Evolutionary conservation across 2,888 invertebrate species (phyloP), one percentile per base, ranked within the genome.

Genomic region (Nudaria mundana): DNA sequence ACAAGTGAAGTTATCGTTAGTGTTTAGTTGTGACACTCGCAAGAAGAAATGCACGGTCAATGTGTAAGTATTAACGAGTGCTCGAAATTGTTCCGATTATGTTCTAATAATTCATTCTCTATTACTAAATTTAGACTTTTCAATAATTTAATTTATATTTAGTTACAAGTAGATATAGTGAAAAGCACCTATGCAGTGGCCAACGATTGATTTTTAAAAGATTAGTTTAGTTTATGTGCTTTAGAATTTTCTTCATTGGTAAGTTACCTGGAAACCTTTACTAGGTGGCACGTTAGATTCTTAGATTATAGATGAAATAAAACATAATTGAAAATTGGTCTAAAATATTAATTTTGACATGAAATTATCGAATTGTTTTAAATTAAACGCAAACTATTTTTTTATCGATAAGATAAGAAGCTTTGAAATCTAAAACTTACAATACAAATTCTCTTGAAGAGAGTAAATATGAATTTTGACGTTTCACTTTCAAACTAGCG

Each of bases 21-120:
- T 71, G 71, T 57, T 73, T 74, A 80, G 78, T 76, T 75, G 75
- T 72, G 71, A 79, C 69, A 76, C 79, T 74, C 79, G 76, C 74
- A 74, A 80, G 85, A 81, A 83, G 80, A 77, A 79, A 78, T 80
- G 76, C 75, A 81, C 83, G 83, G 85, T 72, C 79, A 81, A 81
- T 83, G 87, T 88, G 87, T 88, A 78, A 82, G 80, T 81, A 80
- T 86, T 88, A 88, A 88, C 87, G 78, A 88, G 87, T 88, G 87
- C 87, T 86, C 74, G 72, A 84, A 84, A 81, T 81, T 82, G 78
- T 75, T 81, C 77, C 82, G 81, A 81, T 78, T 85, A 84, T 75
- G 81, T 71, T 78, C 85, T 86, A 87, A 79, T 85, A 85, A 85
- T 86, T 86, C 85, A 77, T 84, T 84, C 62, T 78, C 79, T 86